Conservation (phyloP, 2,797 vertebrate genomes). For the Threskiornis aethiopicus region DNA sequence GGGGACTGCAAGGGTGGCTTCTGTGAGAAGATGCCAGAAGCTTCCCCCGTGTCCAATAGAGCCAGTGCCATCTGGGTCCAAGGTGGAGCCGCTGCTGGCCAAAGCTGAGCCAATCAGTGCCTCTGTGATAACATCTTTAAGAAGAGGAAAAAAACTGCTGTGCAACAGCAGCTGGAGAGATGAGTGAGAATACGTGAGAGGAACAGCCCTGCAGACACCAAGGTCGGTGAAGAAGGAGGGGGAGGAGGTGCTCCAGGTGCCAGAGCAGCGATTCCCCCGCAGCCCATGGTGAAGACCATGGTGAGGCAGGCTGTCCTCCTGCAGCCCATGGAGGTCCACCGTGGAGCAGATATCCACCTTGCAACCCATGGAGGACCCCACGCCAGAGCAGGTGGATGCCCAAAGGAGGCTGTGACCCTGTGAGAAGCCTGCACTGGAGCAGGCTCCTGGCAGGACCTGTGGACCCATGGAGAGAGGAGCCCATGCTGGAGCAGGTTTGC, state of each 20-base stretch:
- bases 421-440: not conserved
- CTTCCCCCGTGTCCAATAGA: not conserved
- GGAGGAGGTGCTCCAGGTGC: not conserved
- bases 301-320: no score
- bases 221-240: not conserved
- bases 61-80: not conserved
- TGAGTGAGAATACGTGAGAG: not conserved
- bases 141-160: not conserved
- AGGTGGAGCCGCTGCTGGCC: rapidly evolving
- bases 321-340: no score
- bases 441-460: not conserved
- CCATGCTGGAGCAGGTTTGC: not conserved
- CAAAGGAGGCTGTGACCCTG: no score
- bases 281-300: no score
- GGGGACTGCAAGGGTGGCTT: not conserved
- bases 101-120: not conserved
- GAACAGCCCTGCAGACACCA: not conserved
- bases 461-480: no score
- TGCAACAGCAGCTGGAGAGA: not conserved
- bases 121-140: not conserved
- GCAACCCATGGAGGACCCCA: no score
- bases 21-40: not conserved
- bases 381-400: no score
- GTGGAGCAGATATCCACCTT: no score
- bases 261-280: no score